Evolutionary conservation across 1,140 invertebrate species (phyloP).

Genomic region (Brachionus rotundiformis): DNA sequence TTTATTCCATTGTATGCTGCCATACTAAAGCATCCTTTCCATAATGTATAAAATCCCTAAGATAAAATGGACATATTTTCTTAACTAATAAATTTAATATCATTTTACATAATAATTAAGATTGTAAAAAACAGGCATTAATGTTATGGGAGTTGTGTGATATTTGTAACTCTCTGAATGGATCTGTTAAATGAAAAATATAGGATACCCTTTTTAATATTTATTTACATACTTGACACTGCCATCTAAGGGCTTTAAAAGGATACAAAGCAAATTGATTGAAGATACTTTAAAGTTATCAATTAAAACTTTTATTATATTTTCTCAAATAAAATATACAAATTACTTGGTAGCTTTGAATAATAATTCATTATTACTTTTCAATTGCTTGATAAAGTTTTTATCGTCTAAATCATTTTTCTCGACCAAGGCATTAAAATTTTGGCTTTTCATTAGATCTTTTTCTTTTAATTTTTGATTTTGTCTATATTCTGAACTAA

Average conservation of each 20-base stretch:
- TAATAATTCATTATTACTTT: conserved; percentile 47
- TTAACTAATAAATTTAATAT: no score
- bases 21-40: conserved; percentile 47
- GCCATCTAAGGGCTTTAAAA: conserved; percentile 40
- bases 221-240: conserved; percentile 40
- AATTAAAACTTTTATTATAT: background rate
- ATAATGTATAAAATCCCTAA: conserved; percentile 31
- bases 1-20: conserved; percentile 41
- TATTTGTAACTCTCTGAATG: conserved; percentile 47
- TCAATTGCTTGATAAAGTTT: conserved; percentile 34
- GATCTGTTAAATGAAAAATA: background rate
- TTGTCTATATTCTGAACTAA: background rate
- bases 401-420: background rate
- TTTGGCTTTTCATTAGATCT: background rate
- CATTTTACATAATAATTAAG: conserved; percentile 24
- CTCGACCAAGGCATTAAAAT: background rate
- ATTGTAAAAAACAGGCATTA: conserved; percentile 51
- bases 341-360: conserved; percentile 43
- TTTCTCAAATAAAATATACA: background rate
- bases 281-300: background rate
- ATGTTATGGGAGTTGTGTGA: conserved; percentile 35
- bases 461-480: background rate
- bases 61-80: no score
- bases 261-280: conserved; percentile 46
- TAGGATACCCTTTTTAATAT: background rate